phyloP scores from a whole-genome alignment of 2,113 vertebrate species.

The Accipiter cooperii region DNA sequence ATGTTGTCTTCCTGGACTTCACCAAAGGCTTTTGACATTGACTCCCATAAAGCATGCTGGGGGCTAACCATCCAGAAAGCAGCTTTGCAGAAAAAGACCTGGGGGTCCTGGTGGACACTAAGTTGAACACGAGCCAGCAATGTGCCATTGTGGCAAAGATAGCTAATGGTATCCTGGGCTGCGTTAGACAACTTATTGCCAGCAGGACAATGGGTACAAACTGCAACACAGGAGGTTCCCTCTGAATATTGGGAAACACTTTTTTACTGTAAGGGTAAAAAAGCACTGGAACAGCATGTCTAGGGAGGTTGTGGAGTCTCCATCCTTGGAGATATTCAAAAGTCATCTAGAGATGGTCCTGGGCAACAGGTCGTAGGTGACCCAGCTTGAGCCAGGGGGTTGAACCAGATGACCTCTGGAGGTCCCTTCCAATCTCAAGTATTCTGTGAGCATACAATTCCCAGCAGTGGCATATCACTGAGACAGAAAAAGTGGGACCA shows the following conservation, averaged over 20 bases:
- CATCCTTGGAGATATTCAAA: not conserved
- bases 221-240: not conserved
- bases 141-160: not conserved
- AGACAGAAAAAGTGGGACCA: not conserved
- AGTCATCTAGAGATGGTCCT: not conserved
- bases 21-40: not conserved
- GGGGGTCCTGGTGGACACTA: not conserved
- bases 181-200: no score
- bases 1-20: not conserved
- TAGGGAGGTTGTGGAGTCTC: not conserved
- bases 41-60: not conserved
- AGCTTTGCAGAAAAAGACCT: not conserved
- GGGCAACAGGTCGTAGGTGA: not conserved
- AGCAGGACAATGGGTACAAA: not conserved
- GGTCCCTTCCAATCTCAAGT: not conserved
- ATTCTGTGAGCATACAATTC: not conserved
- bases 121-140: not conserved
- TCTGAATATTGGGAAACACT: not conserved
- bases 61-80: not conserved
- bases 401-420: not conserved
- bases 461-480: not conserved
- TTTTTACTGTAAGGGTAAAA: no score
- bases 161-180: not conserved
- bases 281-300: not conserved
- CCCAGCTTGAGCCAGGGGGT: not conserved